A percentile compares a stretch with the other conserved stretches of the same genome.
Conservation (phyloP, 2,113 vertebrate species). For the Craseonycteris thonglongyai region DNA sequence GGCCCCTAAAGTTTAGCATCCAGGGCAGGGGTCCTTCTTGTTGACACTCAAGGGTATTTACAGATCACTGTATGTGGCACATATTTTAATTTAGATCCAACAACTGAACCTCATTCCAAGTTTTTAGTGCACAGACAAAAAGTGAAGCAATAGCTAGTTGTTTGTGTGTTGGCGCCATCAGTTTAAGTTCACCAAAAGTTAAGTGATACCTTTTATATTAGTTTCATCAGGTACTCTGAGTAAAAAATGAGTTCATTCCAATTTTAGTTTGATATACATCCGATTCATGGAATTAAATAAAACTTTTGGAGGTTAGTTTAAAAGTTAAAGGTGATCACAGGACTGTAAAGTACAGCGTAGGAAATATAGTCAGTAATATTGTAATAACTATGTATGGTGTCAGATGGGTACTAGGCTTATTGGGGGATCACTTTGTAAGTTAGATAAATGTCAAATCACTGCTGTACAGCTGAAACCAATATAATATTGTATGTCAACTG, state of each 20-base stretch:
- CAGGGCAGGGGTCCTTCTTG: neutral
- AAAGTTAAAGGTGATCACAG: neutral
- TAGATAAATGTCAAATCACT: neutral
- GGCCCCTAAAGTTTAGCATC: neutral
- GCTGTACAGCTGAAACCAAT: neutral
- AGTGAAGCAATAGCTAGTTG: neutral
- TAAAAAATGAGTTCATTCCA: constrained; percentile 5
- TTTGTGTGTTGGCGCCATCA: neutral
- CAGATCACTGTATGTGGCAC: neutral
- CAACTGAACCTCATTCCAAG: neutral
- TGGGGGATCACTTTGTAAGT: neutral
- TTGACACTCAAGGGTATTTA: constrained; percentile 21
- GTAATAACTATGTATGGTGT: neutral
- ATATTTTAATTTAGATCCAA: constrained; percentile 14
- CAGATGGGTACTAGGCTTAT: neutral
- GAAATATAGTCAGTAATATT: neutral
- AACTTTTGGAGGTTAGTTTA: constrained; percentile 10
- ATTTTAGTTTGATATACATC: constrained; percentile 37
- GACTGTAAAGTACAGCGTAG: neutral
- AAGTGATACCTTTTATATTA: neutral
- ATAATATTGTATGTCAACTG: neutral
- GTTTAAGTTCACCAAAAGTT: constrained; percentile 24
- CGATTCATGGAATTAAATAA: neutral
- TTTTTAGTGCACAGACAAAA: constrained; percentile 19
- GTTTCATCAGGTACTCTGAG: neutral